phyloP scores from a whole-genome alignment of 2,113 vertebrate genomes.

The Syrrhaptes paradoxus region DNA sequence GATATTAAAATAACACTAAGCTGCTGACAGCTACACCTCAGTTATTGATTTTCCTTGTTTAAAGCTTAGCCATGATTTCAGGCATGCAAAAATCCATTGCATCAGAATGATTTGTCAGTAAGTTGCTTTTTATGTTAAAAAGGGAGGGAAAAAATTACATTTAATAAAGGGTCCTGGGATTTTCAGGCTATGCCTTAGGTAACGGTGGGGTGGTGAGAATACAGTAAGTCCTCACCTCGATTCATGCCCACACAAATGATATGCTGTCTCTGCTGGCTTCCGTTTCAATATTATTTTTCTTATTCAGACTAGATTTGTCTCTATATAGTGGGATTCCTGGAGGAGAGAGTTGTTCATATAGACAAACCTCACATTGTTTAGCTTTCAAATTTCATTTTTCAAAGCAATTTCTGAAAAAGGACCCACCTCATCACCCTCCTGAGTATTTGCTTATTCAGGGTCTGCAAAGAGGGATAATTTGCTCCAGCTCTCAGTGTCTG shows the following conservation, averaged over 20 bases:
- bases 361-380: neutral
- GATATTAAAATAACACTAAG: neutral
- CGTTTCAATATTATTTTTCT: neutral
- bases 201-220: neutral
- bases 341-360: neutral
- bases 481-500: neutral
- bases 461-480: neutral
- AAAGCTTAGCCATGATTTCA: conserved; percentile 1
- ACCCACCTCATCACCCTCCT: neutral
- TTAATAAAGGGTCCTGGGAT: neutral
- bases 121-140: conserved; percentile 30
- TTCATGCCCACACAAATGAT: neutral
- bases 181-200: neutral
- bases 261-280: neutral
- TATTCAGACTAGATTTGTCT: neutral
- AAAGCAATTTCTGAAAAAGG: neutral
- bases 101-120: neutral
- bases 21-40: neutral
- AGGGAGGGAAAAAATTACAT: neutral
- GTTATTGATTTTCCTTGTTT: conserved; percentile 23
- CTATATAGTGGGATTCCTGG: neutral
- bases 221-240: neutral
- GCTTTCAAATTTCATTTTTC: neutral
- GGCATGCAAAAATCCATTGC: neutral
- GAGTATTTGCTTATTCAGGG: neutral